phyloP scores from a whole-genome alignment of 2,888 invertebrate species.

The Cephus sareptanus region DNA sequence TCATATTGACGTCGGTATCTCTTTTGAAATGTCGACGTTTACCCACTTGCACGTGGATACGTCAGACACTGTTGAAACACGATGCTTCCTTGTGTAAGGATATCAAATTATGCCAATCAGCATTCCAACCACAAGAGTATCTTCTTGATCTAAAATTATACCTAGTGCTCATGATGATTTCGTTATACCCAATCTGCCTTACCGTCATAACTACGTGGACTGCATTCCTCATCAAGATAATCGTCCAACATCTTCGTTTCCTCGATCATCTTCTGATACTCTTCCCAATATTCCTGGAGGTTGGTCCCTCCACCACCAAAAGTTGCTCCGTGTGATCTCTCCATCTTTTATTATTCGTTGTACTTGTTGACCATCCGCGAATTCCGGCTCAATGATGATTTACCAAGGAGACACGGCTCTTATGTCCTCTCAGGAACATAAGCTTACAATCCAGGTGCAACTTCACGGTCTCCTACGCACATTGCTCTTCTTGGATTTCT shows the following conservation, averaged over 20 bases:
- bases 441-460: background rate
- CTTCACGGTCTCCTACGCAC: background rate
- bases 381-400: background rate
- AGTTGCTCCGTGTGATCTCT: constrained; percentile 40
- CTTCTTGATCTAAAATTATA: background rate
- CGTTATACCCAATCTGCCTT: constrained; percentile 13
- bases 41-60: background rate
- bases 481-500: constrained; percentile 1
- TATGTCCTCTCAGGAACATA: background rate
- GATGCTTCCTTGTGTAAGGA: background rate
- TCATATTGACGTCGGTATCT: background rate
- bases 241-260: constrained; percentile 70
- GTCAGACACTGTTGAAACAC: background rate
- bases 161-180: background rate
- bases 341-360: background rate
- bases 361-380: background rate
- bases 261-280: constrained; percentile 73
- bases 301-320: constrained; percentile 64
- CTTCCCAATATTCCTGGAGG: constrained; percentile 76
- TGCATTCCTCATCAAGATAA: constrained; percentile 72
- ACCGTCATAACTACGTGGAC: constrained; percentile 59
- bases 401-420: background rate
- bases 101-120: background rate
- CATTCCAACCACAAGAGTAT: background rate
- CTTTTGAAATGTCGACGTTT: background rate